These are phyloP conservation scores for Cladopsammia gracilis DNA, from an alignment of 64 coral and sea anemone genomes.

Conservation along the genomic window DNA sequence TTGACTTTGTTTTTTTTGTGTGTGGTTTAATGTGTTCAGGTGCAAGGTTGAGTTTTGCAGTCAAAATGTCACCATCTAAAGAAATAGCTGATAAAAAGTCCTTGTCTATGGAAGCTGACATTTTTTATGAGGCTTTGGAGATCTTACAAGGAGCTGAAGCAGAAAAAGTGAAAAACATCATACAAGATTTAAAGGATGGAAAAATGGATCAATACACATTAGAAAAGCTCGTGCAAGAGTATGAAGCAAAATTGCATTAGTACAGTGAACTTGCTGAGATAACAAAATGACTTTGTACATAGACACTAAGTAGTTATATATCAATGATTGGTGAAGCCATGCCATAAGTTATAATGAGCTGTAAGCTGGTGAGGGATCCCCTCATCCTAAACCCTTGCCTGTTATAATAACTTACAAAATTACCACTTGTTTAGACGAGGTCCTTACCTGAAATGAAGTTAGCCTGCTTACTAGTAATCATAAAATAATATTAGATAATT, in stretches of 20 bases:
- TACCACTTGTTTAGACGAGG: too few relatives aligned
- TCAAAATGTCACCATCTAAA: slow-evolving; percentile 82
- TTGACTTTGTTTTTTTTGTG: background rate
- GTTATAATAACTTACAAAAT: too few relatives aligned
- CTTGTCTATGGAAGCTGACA: background rate
- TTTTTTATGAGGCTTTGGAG: slow-evolving; percentile 13
- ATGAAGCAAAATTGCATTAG: slow-evolving; percentile 39
- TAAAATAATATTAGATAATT: too few relatives aligned
- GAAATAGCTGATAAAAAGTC: slow-evolving; percentile 57
- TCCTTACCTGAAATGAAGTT: too few relatives aligned
- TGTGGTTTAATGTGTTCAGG: slow-evolving; percentile 27
- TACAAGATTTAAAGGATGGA: slow-evolving; percentile 63
- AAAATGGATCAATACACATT: slow-evolving; percentile 34
- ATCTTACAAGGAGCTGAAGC: slow-evolving; percentile 26
- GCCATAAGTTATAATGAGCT: too few relatives aligned
- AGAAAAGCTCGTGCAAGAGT: slow-evolving; percentile 9
- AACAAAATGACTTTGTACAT: too few relatives aligned
- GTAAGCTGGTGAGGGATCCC: too few relatives aligned
- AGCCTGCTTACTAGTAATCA: too few relatives aligned
- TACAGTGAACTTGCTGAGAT: background rate
- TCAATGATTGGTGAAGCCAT: too few relatives aligned
- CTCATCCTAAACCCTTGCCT: too few relatives aligned
- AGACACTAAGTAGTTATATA: too few relatives aligned
- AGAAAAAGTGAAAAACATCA: slow-evolving; percentile 32
- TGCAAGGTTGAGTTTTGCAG: slow-evolving; percentile 81